phyloP scores from a whole-genome alignment of 2,113 vertebrate genomes.

The Furnarius figulus region DNA sequence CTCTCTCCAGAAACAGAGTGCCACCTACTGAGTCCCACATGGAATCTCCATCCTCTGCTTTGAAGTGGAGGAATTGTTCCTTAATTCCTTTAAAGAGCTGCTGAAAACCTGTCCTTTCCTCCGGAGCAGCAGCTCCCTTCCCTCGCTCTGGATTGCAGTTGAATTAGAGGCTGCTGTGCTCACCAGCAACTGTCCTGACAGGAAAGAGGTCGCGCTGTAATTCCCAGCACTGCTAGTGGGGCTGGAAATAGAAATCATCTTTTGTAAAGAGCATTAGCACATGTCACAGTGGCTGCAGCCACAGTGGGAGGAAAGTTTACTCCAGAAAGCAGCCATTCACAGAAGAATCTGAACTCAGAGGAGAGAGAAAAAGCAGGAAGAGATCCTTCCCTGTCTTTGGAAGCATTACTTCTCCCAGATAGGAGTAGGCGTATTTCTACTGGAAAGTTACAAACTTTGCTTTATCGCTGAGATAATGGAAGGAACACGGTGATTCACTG shows the following conservation, averaged over 20 bases:
- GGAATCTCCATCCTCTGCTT: background rate
- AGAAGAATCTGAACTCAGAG: background rate
- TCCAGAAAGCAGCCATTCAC: background rate
- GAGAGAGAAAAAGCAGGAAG: background rate
- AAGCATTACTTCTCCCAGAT: background rate
- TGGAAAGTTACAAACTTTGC: background rate
- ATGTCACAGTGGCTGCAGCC: background rate
- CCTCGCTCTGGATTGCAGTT: background rate
- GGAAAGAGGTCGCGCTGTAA: background rate
- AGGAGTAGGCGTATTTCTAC: background rate
- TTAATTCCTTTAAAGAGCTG: background rate
- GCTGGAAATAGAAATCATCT: slow-evolving; percentile 15
- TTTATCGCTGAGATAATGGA: background rate
- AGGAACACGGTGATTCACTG: background rate
- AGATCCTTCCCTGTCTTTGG: background rate
- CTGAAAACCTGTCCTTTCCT: background rate
- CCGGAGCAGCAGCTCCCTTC: background rate
- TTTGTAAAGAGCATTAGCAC: background rate
- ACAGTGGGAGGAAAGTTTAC: background rate
- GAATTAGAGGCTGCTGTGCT: background rate
- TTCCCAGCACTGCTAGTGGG: background rate
- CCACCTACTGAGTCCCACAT: slow-evolving; percentile 19
- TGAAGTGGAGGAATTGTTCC: background rate
- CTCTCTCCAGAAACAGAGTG: slow-evolving; percentile 22
- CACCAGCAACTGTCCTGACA: background rate